Conservation (phyloP, 2,797 vertebrate species). For the Sebastes cheni region DNA sequence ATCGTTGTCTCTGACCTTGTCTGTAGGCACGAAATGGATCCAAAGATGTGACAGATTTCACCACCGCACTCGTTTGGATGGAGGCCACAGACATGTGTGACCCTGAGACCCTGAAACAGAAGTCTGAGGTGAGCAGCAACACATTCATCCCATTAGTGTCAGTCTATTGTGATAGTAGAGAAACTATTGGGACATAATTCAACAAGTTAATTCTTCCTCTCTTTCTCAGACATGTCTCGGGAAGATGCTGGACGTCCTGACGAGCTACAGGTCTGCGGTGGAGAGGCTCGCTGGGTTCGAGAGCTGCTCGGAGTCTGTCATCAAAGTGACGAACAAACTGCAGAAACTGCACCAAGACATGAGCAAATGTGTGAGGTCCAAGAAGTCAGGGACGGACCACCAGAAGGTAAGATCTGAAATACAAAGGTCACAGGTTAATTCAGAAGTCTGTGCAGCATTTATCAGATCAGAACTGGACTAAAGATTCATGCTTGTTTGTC, state of each 20-base stretch:
- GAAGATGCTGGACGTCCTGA: constrained; percentile 69
- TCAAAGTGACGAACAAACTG: constrained; percentile 14
- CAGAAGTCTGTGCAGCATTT: background rate
- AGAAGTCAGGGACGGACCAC: accelerated
- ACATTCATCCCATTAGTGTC: background rate
- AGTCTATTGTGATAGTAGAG: background rate
- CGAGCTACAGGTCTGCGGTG: constrained; percentile 60
- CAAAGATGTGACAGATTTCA: constrained; percentile 4
- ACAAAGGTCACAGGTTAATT: background rate
- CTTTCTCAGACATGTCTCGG: constrained; percentile 67
- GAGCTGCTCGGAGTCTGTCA: constrained; percentile 36
- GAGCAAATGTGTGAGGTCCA: constrained; percentile 30
- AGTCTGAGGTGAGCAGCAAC: constrained; percentile 46
- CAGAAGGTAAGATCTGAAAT: constrained; percentile 20
- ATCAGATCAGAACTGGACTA: background rate
- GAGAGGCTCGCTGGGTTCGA: constrained; percentile 26
- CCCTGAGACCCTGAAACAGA: constrained; percentile 63
- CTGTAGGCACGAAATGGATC: constrained; percentile 44
- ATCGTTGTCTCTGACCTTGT: background rate
- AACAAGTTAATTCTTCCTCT: background rate
- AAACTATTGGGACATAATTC: background rate
- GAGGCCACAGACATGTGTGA: constrained; percentile 72
- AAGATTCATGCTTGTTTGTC: background rate
- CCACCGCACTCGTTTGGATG: constrained; percentile 53
- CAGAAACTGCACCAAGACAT: constrained; percentile 44